These are phyloP conservation scores for Odontophorus gujanensis DNA, from an alignment of 2,113 vertebrate species.

Conservation along the genomic window DNA sequence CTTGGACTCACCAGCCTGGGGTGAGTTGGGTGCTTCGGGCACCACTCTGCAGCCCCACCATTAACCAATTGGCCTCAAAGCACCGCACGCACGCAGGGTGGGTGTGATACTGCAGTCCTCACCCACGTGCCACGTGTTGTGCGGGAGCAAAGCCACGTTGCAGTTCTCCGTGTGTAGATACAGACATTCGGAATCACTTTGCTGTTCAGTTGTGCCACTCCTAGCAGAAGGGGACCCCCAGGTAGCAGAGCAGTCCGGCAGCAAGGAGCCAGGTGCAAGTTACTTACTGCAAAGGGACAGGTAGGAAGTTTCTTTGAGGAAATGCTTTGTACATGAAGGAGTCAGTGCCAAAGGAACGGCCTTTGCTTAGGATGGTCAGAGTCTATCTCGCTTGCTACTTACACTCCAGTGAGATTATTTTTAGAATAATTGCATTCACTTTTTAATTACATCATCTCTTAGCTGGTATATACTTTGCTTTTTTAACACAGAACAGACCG, in stretches of 20 bases:
- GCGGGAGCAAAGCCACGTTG: slow-evolving; percentile 40
- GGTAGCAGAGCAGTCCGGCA: slow-evolving; percentile 19
- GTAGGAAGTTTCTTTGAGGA: slow-evolving; percentile 32
- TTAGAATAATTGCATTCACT: neutral
- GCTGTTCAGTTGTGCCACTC: slow-evolving; percentile 34
- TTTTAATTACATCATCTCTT: slow-evolving; percentile 51
- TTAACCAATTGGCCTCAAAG: slow-evolving; percentile 14
- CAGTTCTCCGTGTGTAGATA: slow-evolving; percentile 53
- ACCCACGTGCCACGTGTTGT: neutral
- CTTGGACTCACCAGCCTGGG: neutral
- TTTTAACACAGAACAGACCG: slow-evolving; percentile 53
- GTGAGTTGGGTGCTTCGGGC: slow-evolving; percentile 36
- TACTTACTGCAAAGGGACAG: slow-evolving; percentile 17
- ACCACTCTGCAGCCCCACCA: slow-evolving; percentile 51
- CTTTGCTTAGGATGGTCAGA: slow-evolving; percentile 25
- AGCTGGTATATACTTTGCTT: slow-evolving; percentile 60
- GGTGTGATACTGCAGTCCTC: slow-evolving; percentile 15
- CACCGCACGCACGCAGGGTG: slow-evolving; percentile 11
- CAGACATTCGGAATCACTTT: slow-evolving; percentile 33
- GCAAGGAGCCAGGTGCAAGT: slow-evolving; percentile 22
- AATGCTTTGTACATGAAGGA: slow-evolving; percentile 43
- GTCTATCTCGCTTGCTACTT: neutral
- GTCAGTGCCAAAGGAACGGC: slow-evolving; percentile 65
- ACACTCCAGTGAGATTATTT: neutral
- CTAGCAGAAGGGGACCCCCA: neutral